Conservation (phyloP, 2,797 vertebrate species). For the Poecilia gillii region DNA sequence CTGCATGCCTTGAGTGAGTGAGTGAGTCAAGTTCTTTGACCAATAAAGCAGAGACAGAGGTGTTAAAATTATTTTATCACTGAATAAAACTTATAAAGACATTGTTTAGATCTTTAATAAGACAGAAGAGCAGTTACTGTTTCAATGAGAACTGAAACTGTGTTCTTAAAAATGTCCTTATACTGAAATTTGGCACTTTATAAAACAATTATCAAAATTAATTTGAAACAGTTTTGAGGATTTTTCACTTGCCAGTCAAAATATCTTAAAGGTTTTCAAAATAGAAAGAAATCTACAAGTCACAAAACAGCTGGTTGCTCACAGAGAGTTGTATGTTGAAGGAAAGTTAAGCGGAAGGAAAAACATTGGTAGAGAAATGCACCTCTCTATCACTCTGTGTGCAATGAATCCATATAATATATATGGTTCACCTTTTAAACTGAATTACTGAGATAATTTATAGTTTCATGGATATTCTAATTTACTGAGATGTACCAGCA, state of each 20-base stretch:
- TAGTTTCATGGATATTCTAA: background rate
- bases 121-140: background rate
- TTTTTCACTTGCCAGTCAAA: background rate
- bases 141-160: background rate
- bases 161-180: too few species aligned
- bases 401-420: background rate
- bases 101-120: background rate
- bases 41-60: background rate
- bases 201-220: background rate
- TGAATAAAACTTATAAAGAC: background rate
- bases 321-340: background rate
- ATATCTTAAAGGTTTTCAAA: too few species aligned
- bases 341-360: background rate
- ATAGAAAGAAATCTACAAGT: too few species aligned
- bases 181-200: background rate
- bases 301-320: too few species aligned
- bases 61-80: background rate
- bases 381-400: background rate
- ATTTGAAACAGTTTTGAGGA: background rate
- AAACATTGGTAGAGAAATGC: background rate
- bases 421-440: background rate
- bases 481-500: background rate
- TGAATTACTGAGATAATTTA: background rate
- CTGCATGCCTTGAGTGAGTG: background rate
- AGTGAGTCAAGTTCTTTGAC: background rate